Base-by-base conservation (phyloP, 2,113 vertebrate genomes). In the Platichthys stellatus region DNA sequence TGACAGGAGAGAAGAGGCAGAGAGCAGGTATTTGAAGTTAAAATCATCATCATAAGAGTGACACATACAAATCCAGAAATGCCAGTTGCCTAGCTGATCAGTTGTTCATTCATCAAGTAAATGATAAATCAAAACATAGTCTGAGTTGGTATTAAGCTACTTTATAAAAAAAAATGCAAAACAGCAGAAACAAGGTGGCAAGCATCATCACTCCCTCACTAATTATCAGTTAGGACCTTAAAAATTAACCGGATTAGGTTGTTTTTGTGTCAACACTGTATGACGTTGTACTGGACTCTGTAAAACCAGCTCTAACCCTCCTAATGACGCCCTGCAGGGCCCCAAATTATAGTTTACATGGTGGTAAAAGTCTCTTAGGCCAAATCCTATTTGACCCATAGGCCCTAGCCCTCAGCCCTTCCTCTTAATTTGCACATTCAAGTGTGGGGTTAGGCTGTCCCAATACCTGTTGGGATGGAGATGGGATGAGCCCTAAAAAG, bases 1-100 rank as follows among this genome's bases (percentile, higher is more conserved):
- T 99, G 89, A 7, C 3, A 35, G 15, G 61, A n/a, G 57, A 56
- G 20, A 23, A 63, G 45, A 78, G 1, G 79, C 0, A 15, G 6
- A 67, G 15, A 78, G 60, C 43, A 35, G 24, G 47, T 4, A n/a
- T 17, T 53, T 38, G 3, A 61, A 5, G 20, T 54, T 61, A 2
- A 45, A 67, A 61, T 47, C 17, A 45, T 45, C 35, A 9, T 38
- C 31, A 31, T 31, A 31, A 1, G 6, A 31, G 31, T 8, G 31
- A 31, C 31, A 31, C 6, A 31, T 7, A 31, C 31, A 31, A 31
- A 31, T 31, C 6, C 31, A 31, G 35, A 9, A 8, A 38, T 10
- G 8, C 35, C 35, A 38, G 35, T 8, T 10, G 35, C 5, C 0
- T 15, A 15, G 14, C 5, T 31, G 28, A 8, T 21, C 18, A 7